A percentile compares a stretch with the other conserved stretches of the same genome.
Conservation (phyloP, 2,888 invertebrate genomes). For the Aphodius sticticus region DNA sequence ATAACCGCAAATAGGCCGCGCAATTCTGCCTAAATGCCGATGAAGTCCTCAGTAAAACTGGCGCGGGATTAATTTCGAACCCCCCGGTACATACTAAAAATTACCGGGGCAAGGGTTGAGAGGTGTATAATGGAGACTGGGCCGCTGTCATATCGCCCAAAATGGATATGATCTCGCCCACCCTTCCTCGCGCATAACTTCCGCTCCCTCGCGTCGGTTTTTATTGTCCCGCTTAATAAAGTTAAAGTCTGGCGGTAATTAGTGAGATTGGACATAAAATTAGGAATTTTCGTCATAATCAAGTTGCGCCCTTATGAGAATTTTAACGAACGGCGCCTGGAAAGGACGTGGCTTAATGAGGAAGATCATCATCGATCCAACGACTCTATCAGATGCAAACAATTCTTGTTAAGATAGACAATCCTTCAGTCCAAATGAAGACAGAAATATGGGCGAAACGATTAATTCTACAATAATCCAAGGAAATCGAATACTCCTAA, state of each 20-base stretch:
- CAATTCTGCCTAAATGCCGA: slow-evolving; percentile 20
- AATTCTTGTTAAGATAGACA: not conserved
- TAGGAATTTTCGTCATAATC: slow-evolving; percentile 29
- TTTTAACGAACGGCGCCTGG: slow-evolving; percentile 5
- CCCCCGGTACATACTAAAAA: not conserved
- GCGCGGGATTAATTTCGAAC: slow-evolving; percentile 20
- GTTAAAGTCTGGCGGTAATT: slow-evolving; percentile 28
- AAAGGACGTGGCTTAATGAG: not conserved
- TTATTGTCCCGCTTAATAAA: slow-evolving; percentile 22
- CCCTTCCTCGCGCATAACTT: not conserved
- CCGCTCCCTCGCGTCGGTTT: slow-evolving; percentile 20
- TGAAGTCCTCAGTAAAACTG: slow-evolving; percentile 9
- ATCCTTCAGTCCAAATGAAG: too few relatives aligned
- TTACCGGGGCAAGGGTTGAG: slow-evolving; percentile 4
- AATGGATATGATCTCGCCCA: slow-evolving; percentile 13
- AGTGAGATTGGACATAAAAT: slow-evolving; percentile 35
- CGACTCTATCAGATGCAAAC: not conserved
- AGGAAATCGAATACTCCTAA: too few relatives aligned
- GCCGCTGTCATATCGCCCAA: slow-evolving; percentile 1
- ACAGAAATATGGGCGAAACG: too few relatives aligned
- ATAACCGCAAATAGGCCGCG: slow-evolving; percentile 22
- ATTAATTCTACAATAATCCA: too few relatives aligned
- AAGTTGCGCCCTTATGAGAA: slow-evolving; percentile 7
- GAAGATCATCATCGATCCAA: not conserved
- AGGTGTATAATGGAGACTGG: slow-evolving; percentile 4